Percentiles rank a stretch among this genome's conserved stretches.
These are phyloP conservation scores for Actenoides hombroni DNA, from an alignment of 2,113 vertebrate species.

Conservation along the genomic window DNA sequence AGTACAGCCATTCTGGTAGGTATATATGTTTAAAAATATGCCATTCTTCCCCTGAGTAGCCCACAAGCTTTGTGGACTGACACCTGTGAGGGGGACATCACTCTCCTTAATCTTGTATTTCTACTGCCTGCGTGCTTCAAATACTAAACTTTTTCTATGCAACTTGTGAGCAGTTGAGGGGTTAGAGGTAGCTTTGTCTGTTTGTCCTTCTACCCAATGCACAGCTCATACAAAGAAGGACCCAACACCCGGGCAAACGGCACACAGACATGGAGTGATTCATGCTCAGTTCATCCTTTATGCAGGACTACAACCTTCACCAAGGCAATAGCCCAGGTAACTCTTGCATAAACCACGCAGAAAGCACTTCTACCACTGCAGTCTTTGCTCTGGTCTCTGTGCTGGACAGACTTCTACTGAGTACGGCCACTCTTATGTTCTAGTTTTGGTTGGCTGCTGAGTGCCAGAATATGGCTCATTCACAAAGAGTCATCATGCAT, in stretches of 20 bases:
- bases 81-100: neutral
- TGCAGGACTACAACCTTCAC: neutral
- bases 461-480: neutral
- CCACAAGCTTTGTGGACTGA: neutral
- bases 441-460: neutral
- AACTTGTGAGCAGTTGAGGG: neutral
- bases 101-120: neutral
- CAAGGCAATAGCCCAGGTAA: neutral
- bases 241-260: neutral
- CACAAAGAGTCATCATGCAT: accelerated
- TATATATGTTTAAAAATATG: neutral
- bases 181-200: neutral
- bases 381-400: neutral
- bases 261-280: accelerated
- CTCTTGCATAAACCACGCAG: neutral
- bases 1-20: neutral
- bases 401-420: neutral
- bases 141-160: neutral
- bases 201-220: neutral
- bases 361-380: neutral
- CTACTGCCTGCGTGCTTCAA: neutral
- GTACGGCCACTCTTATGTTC: accelerated
- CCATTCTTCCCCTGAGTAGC: neutral
- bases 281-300: neutral
- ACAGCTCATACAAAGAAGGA: neutral